These are phyloP conservation scores for Orycteropus afer DNA, from an alignment of 2,113 vertebrate genomes.

Conservation along the genomic window DNA sequence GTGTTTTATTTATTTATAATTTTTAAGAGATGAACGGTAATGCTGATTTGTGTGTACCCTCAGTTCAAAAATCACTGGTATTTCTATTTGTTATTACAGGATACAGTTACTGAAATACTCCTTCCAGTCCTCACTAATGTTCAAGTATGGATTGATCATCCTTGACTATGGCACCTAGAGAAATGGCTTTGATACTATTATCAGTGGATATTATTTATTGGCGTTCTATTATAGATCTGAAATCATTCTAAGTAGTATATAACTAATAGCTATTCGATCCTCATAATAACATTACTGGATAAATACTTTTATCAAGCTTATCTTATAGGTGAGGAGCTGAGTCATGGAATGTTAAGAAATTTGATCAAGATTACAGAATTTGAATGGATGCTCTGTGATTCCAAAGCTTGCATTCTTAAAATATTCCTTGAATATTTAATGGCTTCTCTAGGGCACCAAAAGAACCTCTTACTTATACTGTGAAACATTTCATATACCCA, in stretches of 20 bases:
- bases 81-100: not conserved
- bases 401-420: not conserved
- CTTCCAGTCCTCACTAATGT: not conserved
- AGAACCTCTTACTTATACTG: not conserved
- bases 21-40: not conserved
- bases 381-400: not conserved
- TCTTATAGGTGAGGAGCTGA: conserved; percentile 4
- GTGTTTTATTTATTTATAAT: not conserved
- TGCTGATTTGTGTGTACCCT: not conserved
- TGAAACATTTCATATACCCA: not conserved
- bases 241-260: not conserved
- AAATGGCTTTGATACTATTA: not conserved
- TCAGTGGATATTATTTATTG: not conserved
- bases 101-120: not conserved
- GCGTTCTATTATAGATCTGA: not conserved
- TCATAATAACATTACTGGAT: not conserved
- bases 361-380: not conserved
- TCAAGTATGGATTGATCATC: not conserved
- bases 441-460: not conserved
- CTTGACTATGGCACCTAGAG: not conserved
- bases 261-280: not conserved
- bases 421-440: not conserved
- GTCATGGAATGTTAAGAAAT: not conserved
- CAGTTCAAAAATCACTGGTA: not conserved
- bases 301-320: not conserved